Base-by-base conservation (phyloP, 2,888 invertebrate genomes). In the Leptinotarsa peninsularis region DNA sequence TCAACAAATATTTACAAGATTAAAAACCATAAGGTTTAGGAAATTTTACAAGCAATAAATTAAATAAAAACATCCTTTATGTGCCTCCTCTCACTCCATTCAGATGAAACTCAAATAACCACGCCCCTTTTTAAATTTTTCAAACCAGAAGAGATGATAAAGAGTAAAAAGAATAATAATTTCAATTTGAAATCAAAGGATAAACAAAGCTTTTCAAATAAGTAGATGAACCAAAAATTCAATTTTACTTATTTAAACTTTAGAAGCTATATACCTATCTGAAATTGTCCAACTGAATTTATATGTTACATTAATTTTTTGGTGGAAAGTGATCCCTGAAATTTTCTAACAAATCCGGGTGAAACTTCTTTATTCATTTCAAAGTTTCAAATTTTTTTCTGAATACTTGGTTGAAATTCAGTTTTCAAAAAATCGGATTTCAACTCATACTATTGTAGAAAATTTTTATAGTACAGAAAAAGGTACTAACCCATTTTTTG, bases 1-100 rank as follows among this genome's bases (percentile, higher is more conserved):
- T 77, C 69, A 75, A 80, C 75, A 77, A 75, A 68, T 80, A 80
- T 80, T 67, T 78, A 78, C 80, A 78, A 71, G 72, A 75, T 75
- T 76, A 66, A 74, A 74, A 78, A 74, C 76, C 79, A 76, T 88
- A 63, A 58, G 66, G 71, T 74, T 74, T 71, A 69, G 58, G 52
- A 67, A 73, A 49, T 43, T 72, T 63, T 60, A 66, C 58, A 68
- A 58, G 33, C 17, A 63, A 63, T 63, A 63, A 63, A 63, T 63
- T 63, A 63, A 63, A 33, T 33, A 63, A 63, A 43, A 63, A 63
- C 17, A 63, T 33, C 7, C 63, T 63, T 63, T 10, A 63, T 63
- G n/a, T 63, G 63, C 43, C 63, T 63, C 10, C 63, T 63, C 43
- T 63, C 33, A 63, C 33, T 33, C 33, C 63, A 63, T 63, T 63